Conservation (phyloP, 2,888 invertebrate species). For the Dione juno region DNA sequence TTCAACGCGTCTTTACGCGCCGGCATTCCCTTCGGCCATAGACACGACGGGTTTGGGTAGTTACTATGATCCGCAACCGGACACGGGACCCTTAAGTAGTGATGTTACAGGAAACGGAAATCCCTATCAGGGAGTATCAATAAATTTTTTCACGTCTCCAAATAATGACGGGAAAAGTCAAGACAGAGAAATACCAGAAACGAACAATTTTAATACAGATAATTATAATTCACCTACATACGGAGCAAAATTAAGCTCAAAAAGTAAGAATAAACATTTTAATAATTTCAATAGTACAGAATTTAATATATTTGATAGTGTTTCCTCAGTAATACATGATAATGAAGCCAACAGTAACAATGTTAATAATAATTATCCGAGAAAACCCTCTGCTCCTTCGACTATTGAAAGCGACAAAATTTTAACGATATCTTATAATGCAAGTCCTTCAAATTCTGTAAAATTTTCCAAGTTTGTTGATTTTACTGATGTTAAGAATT, state of each 20-base stretch:
- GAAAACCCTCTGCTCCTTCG: constrained; percentile 16
- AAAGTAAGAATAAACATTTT: constrained; percentile 55
- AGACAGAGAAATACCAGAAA: constrained; percentile 55
- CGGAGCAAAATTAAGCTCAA: constrained; percentile 69
- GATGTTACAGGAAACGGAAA: constrained; percentile 59
- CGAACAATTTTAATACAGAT: constrained; percentile 52
- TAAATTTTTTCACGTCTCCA: constrained; percentile 60
- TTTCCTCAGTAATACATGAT: constrained; percentile 47
- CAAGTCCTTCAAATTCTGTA: constrained; percentile 46
- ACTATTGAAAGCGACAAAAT: constrained; percentile 32
- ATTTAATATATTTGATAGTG: constrained; percentile 54
- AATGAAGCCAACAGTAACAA: constrained; percentile 39
- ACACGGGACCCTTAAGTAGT: constrained; percentile 56
- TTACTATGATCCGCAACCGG: constrained; percentile 57
- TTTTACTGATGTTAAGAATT: constrained; percentile 67
- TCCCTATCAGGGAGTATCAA: constrained; percentile 60
- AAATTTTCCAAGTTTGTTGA: constrained; percentile 72
- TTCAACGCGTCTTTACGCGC: constrained; percentile 67
- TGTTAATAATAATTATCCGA: constrained; percentile 36
- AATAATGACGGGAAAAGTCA: constrained; percentile 56
- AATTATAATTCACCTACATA: constrained; percentile 64
- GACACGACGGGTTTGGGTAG: constrained; percentile 63
- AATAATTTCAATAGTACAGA: constrained; percentile 61
- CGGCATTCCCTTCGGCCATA: constrained; percentile 71
- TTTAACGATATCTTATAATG: constrained; percentile 50